Evolutionary conservation across 2,113 vertebrate species (phyloP).

Genomic region (Corythaixoides concolor): DNA sequence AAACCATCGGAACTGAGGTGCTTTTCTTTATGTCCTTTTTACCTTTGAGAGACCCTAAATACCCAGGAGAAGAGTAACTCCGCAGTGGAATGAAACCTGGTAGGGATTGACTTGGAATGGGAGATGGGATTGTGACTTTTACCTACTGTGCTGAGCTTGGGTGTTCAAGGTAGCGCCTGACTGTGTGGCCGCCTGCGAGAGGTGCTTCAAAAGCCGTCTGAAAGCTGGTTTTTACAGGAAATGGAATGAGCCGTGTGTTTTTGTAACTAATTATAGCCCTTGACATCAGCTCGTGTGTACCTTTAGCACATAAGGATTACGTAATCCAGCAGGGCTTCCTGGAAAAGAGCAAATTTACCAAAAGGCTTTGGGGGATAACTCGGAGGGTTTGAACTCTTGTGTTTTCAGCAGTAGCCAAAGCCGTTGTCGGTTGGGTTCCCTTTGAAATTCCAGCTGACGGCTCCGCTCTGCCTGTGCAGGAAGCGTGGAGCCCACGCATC

Average conservation of each 20-base stretch:
- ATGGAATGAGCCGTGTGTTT: background rate
- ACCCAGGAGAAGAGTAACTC: too few relatives aligned
- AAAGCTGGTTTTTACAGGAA: background rate
- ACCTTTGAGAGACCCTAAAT: background rate
- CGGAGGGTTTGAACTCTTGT: background rate
- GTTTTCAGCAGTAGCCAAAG: background rate
- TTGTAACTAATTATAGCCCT: background rate
- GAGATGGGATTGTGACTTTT: background rate
- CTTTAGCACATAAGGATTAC: background rate
- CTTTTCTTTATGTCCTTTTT: background rate
- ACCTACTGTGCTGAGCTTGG: background rate
- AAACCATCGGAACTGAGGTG: background rate
- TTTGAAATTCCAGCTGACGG: background rate
- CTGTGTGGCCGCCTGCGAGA: background rate
- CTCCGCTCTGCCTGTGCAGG: background rate
- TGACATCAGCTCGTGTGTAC: background rate
- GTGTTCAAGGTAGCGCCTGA: background rate
- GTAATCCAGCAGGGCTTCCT: background rate
- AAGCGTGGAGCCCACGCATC: background rate
- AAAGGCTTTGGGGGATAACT: background rate
- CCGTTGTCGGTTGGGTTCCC: background rate
- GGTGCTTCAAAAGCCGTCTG: background rate
- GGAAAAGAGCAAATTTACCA: background rate
- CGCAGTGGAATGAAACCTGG: accelerated
- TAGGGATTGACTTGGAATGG: background rate